Percentiles rank a stretch among this genome's conserved stretches.
phyloP scores from a whole-genome alignment of 2,113 vertebrate genomes.

The Channa argus region DNA sequence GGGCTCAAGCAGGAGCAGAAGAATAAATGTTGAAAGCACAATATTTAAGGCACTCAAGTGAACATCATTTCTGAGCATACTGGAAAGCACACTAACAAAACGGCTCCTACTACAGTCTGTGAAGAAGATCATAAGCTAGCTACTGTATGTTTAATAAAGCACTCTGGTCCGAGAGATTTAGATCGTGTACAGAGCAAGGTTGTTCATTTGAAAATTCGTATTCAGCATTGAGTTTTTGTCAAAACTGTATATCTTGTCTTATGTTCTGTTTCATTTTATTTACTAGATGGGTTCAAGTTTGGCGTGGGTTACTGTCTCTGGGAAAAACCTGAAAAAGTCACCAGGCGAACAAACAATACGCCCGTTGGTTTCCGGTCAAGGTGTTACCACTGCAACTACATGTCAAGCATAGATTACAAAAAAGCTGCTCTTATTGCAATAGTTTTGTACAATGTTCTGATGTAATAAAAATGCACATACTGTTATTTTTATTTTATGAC shows the following conservation, averaged over 20 bases:
- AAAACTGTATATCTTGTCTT: conserved; percentile 60
- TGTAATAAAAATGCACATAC: conserved; percentile 75
- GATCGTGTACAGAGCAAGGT: conserved; percentile 54
- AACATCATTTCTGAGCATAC: conserved; percentile 48
- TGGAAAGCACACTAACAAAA: conserved; percentile 72
- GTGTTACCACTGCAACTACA: conserved; percentile 76
- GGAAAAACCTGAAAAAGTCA: conserved; percentile 34
- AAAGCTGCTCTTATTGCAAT: conserved; percentile 82
- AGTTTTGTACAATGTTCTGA: conserved; percentile 81
- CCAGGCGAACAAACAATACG: conserved; percentile 46
- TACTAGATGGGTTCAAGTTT: conserved; percentile 25
- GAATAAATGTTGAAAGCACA: conserved; percentile 76
- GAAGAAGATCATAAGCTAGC: conserved; percentile 81
- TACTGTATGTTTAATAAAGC: conserved; percentile 65
- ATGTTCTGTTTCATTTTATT: conserved; percentile 56
- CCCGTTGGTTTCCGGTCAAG: conserved; percentile 57
- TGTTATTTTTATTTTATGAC: conserved; percentile 69
- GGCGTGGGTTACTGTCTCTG: conserved; percentile 31
- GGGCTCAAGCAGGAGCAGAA: conserved; percentile 42
- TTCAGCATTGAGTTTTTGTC: conserved; percentile 42
- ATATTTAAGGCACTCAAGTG: conserved; percentile 69
- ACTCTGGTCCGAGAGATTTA: conserved; percentile 50
- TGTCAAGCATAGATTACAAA: conserved; percentile 75
- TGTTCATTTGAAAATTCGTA: conserved; percentile 47
- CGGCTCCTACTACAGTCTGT: conserved; percentile 69